These are phyloP conservation scores for Drosophila gaucha DNA, from an alignment of 2,888 invertebrate genomes.

Conservation along the genomic window DNA sequence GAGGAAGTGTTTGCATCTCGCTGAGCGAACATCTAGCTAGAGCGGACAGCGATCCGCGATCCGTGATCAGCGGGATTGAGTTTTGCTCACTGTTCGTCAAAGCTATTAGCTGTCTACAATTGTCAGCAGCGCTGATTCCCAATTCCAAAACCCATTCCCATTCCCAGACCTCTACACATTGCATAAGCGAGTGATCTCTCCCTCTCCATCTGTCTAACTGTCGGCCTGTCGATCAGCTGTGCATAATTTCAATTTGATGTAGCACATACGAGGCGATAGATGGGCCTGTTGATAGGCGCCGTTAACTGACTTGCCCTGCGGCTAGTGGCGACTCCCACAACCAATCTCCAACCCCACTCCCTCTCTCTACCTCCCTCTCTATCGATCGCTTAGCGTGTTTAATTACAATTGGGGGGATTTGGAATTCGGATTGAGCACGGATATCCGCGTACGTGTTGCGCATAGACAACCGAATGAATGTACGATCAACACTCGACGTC, in stretches of 20 bases:
- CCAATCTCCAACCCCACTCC: slow-evolving; percentile 4
- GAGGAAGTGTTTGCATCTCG: slow-evolving; percentile 67
- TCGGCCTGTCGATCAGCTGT: slow-evolving; percentile 66
- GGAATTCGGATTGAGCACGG: slow-evolving; percentile 71
- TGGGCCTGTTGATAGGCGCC: slow-evolving; percentile 69
- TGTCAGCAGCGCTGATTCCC: slow-evolving; percentile 54
- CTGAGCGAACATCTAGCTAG: neutral
- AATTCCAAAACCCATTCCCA: slow-evolving; percentile 11
- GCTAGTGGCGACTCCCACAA: slow-evolving; percentile 34
- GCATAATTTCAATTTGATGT: slow-evolving; percentile 76
- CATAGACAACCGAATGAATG: slow-evolving; percentile 45
- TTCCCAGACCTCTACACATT: slow-evolving; percentile 47
- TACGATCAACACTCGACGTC: slow-evolving; percentile 45
- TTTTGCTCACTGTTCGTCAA: slow-evolving; percentile 59
- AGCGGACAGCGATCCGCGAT: slow-evolving; percentile 16
- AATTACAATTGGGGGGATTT: slow-evolving; percentile 70
- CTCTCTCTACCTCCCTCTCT: neutral
- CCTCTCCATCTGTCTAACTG: slow-evolving; percentile 48
- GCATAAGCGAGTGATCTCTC: slow-evolving; percentile 63
- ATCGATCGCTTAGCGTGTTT: slow-evolving; percentile 69
- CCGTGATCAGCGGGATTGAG: slow-evolving; percentile 17
- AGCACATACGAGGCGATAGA: slow-evolving; percentile 70
- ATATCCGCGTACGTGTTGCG: slow-evolving; percentile 79
- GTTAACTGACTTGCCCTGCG: slow-evolving; percentile 57
- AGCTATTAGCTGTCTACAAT: slow-evolving; percentile 75